Evolutionary conservation across 1,140 invertebrate genomes (phyloP), one percentile per base, ranked within the genome.

Genomic region (Riptortus pedestris): DNA sequence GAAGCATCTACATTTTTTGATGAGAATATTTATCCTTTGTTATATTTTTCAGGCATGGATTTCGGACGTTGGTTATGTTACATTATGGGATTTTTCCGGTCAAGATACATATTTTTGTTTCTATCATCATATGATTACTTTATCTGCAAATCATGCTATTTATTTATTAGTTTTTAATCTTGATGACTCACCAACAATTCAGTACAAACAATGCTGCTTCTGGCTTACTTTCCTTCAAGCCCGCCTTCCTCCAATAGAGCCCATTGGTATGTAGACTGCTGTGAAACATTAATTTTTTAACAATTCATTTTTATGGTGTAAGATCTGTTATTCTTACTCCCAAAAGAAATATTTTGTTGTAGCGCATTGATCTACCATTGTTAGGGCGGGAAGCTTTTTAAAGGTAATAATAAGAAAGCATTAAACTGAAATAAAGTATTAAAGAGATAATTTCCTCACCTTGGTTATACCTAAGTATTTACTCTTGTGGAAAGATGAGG

Each of bases 41-140:
- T n/a, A n/a, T n/a, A n/a, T n/a, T n/a, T n/a, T n/a, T n/a, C 70
- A 83, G 83, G 78, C 75, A 72, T 76, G 74, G 62, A 71, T 79
- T 51, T 77, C 81, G 31, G 74, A 72, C 60, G 74, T 78, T 5
- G 85, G 85, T 28, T 83, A 88, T 63, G 72, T 87, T 24, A 84
- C 82, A 33, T 78, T 90, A 29, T 91, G 88, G 87, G 88, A 91
- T 72, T 88, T 91, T 71, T 88, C 86, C 26, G 88, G 89, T 1
- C 84, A 88, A 70, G 85, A 90, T 71, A 83, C 83, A 24, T 92
- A 89, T 75, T 82, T 87, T 73, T 79, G 85, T 62, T 75, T 85
- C 29, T 92, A 90, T 73, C 88, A 91, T 73, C 83, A 87, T 69
- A 85, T 88, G 69, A 79, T 90, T 31, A 85, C 83, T 5, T 84